Base-by-base conservation (phyloP, 2,888 invertebrate species). In the Perizoma flavofasciatum region DNA sequence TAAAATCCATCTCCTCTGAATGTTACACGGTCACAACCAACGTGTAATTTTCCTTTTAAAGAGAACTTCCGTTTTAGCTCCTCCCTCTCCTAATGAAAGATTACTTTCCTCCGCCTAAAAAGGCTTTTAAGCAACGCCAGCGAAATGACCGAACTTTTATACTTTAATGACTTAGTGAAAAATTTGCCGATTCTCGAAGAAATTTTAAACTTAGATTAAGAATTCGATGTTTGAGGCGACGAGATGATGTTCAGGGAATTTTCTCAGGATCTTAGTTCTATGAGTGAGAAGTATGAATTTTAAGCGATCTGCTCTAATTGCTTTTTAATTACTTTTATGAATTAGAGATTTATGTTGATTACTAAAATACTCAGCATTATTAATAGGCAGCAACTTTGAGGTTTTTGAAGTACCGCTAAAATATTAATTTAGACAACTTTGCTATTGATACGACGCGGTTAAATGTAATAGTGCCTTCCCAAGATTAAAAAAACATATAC, bases 141-240 rank as follows among this genome's bases (percentile, higher is more conserved):
- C 85, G 83, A 90, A 92, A 92, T 92, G 90, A 90, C 91, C 89
- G 86, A 92, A 92, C 88, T 92, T 92, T 91, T 86, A 89, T 89
- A 91, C 92, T 92, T 92, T 92, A 91, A 92, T 92, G 92, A 92
- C 92, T 92, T 92, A 92, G 90, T 92, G 88, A 88, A 86, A 91
- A 92, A 89, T 90, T 90, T 83, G 90, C 88, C 86, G 92, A 92
- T 91, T 89, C 85, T 79, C 88, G 81, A 85, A 89, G 88, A 91
- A 90, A 89, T 89, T 90, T 91, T 92, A 91, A 92, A 92, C 92
- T 91, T 90, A 90, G 90, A 90, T 91, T 92, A 91, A 90, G 89
- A 91, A 89, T 90, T 85, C 82, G 86, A 89, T 84, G 89, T 89
- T 88, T 84, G 81, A 85, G 88, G 87, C 83, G 83, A 83, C 77